phyloP scores from a whole-genome alignment of 2,888 invertebrate genomes.

The Furcula furcula region DNA sequence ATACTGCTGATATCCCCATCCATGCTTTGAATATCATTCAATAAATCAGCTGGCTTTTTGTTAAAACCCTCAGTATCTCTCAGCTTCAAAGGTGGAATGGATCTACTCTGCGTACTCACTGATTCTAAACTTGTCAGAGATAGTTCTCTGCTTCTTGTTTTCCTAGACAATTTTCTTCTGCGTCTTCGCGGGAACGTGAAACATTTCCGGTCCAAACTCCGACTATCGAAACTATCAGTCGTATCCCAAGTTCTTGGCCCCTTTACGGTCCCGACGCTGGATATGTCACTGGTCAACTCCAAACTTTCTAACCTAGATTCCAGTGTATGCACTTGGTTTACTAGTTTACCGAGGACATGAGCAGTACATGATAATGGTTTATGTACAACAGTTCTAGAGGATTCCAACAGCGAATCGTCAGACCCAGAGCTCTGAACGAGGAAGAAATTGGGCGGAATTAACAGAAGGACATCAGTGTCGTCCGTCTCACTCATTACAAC shows the following conservation, averaged over 20 bases:
- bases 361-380: slow-evolving; percentile 73
- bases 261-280: slow-evolving; percentile 40
- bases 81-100: slow-evolving; percentile 45
- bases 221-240: slow-evolving; percentile 54
- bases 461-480: slow-evolving; percentile 90
- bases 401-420: slow-evolving; percentile 69
- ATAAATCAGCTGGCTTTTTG: slow-evolving; percentile 22
- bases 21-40: slow-evolving; percentile 64
- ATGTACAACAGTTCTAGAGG: slow-evolving; percentile 71
- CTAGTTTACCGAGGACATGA: slow-evolving; percentile 77
- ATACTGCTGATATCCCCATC: slow-evolving; percentile 75
- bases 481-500: slow-evolving; percentile 83
- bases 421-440: slow-evolving; percentile 82
- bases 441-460: slow-evolving; percentile 90
- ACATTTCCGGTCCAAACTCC: slow-evolving; percentile 57
- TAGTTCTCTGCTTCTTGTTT: slow-evolving; percentile 42
- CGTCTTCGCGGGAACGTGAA: slow-evolving; percentile 70
- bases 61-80: slow-evolving; percentile 17
- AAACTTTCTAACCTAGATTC: slow-evolving; percentile 76
- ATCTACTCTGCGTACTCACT: slow-evolving; percentile 24
- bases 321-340: slow-evolving; percentile 84
- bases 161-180: slow-evolving; percentile 48
- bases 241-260: slow-evolving; percentile 48
- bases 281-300: slow-evolving; percentile 57
- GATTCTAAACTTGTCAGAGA: slow-evolving; percentile 61